These are phyloP conservation scores for Forbesichthys agassizii DNA, from an alignment of 2,113 vertebrate species.

Conservation along the genomic window DNA sequence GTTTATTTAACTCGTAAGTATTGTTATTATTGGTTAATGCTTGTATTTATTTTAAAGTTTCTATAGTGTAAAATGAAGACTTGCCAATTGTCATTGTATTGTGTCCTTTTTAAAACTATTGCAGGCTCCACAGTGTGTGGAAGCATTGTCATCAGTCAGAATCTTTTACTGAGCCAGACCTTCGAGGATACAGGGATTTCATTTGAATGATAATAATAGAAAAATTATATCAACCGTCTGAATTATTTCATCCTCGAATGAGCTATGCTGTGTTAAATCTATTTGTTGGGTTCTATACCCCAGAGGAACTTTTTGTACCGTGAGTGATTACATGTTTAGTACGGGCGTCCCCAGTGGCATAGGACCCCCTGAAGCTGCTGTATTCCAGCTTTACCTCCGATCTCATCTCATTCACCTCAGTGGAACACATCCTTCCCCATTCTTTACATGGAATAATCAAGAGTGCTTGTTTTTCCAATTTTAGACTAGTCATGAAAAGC, in stretches of 20 bases:
- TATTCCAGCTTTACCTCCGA: constrained; percentile 17
- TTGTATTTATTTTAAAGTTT: too few relatives aligned
- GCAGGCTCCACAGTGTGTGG: too few relatives aligned
- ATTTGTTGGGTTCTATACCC: constrained; percentile 31
- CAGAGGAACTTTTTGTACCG: constrained; percentile 20
- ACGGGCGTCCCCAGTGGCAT: constrained; percentile 46
- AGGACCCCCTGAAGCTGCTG: constrained; percentile 39
- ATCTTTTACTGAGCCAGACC: too few relatives aligned
- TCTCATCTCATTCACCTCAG: not conserved
- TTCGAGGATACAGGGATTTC: not conserved
- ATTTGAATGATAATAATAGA: not conserved
- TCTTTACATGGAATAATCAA: constrained; percentile 49
- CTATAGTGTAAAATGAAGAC: too few relatives aligned
- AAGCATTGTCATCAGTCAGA: too few relatives aligned
- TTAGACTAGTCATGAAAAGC: constrained; percentile 38
- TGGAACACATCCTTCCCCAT: constrained; percentile 53
- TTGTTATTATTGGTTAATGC: too few relatives aligned
- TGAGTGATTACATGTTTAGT: constrained; percentile 42
- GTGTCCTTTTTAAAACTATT: too few relatives aligned
- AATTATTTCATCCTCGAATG: constrained; percentile 40
- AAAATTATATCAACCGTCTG: constrained; percentile 40
- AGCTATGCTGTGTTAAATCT: constrained; percentile 39
- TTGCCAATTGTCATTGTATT: too few relatives aligned
- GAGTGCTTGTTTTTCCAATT: constrained; percentile 55
- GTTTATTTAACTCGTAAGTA: too few relatives aligned